A percentile compares a stretch with the other conserved stretches of the same genome.
phyloP scores from a whole-genome alignment of 1,140 invertebrate genomes.

The Gonatopus flavifemur region DNA sequence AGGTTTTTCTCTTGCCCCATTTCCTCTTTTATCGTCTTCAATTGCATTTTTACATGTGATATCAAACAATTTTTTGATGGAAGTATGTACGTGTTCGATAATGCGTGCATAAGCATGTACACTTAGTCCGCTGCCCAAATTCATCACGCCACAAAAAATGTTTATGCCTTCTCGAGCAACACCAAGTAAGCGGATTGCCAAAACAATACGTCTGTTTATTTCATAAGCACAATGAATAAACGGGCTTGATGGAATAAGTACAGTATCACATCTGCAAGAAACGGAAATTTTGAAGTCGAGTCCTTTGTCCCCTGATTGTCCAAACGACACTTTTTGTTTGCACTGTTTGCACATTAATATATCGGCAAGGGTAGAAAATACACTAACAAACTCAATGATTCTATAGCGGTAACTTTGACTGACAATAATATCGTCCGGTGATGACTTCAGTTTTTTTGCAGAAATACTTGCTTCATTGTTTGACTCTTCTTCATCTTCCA shows the following conservation, averaged over 20 bases:
- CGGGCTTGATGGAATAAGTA: slow-evolving; percentile 14
- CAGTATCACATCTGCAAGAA: slow-evolving; percentile 9
- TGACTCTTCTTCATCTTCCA: no score
- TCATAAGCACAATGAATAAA: slow-evolving; percentile 16
- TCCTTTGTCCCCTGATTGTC: slow-evolving; percentile 8
- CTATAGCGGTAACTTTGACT: no score
- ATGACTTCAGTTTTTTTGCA: no score
- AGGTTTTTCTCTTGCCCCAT: slow-evolving; percentile 9
- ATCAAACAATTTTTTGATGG: slow-evolving; percentile 6
- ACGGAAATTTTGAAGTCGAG: slow-evolving; percentile 20
- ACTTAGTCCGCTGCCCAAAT: slow-evolving; percentile 3
- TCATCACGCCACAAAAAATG: slow-evolving; percentile 17
- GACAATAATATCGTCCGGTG: no score
- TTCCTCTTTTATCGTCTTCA: slow-evolving; percentile 2
- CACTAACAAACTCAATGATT: no score
- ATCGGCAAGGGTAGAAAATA: slow-evolving; percentile 13
- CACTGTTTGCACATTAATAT: slow-evolving; percentile 19
- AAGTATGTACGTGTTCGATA: neutral
- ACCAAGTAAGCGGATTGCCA: slow-evolving; percentile 6
- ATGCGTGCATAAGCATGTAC: no score
- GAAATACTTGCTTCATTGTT: no score
- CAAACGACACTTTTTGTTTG: slow-evolving; percentile 18
- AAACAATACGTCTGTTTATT: slow-evolving; percentile 11
- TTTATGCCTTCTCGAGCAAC: slow-evolving; percentile 7
- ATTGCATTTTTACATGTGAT: slow-evolving; percentile 8